phyloP scores from a whole-genome alignment of 2,113 vertebrate species.

The Eptesicus fuscus region DNA sequence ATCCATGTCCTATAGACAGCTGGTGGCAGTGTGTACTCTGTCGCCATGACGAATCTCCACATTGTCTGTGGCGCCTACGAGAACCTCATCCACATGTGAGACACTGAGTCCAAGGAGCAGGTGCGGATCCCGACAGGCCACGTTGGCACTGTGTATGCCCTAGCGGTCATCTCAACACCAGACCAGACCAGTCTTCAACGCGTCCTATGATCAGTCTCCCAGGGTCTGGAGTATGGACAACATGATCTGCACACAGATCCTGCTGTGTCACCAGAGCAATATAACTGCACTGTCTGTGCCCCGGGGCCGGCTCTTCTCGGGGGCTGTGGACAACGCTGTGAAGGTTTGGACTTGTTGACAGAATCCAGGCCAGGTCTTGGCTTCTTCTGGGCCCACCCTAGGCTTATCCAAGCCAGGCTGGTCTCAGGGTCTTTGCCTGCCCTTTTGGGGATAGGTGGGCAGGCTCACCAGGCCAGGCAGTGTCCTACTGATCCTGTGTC shows the following conservation, averaged over 20 bases:
- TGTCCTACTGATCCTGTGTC: background rate
- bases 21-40: slow-evolving; percentile 97
- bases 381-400: slow-evolving; percentile 59
- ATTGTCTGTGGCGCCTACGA: slow-evolving; percentile 99
- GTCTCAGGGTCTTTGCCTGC: slow-evolving; percentile 47
- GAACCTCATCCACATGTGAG: slow-evolving; percentile 99
- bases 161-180: slow-evolving; percentile 97
- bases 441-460: background rate
- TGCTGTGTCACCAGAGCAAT: slow-evolving; percentile 97
- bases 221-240: slow-evolving; percentile 99
- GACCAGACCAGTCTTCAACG: slow-evolving; percentile 99
- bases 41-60: slow-evolving; percentile 98
- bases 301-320: slow-evolving; percentile 96
- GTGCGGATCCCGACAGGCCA: slow-evolving; percentile 96
- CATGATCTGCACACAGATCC: slow-evolving; percentile 99
- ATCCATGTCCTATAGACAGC: slow-evolving; percentile 98
- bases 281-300: slow-evolving; percentile 96
- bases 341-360: slow-evolving; percentile 98
- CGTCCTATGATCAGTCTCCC: slow-evolving; percentile 96
- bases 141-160: slow-evolving; percentile 95
- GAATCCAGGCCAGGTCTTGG: slow-evolving; percentile 2
- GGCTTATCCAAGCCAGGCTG: slow-evolving; percentile 51
- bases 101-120: slow-evolving; percentile 97
- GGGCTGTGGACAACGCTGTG: slow-evolving; percentile 97
- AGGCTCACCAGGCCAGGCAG: background rate